Evolutionary conservation across 2,113 vertebrate genomes (phyloP).

Genomic region (Oxygymnocypris stewartii): DNA sequence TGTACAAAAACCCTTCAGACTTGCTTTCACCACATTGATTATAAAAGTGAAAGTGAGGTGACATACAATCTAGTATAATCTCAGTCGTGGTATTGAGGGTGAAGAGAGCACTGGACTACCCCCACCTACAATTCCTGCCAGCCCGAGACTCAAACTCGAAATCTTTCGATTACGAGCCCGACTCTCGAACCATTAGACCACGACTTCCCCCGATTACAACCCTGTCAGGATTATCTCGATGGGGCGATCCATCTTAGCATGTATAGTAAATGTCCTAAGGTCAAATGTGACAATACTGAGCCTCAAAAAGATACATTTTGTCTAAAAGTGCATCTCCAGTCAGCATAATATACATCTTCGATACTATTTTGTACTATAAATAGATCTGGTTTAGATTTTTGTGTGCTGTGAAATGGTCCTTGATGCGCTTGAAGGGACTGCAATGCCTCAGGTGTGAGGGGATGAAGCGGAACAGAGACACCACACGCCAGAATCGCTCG

Average conservation of each 20-base stretch:
- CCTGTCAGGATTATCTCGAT: background rate
- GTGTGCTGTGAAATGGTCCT: conserved; percentile 42
- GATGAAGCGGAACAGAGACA: conserved; percentile 39
- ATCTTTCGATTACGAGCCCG: no score
- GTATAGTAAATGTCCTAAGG: background rate
- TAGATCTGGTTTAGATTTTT: conserved; percentile 14
- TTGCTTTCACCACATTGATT: background rate
- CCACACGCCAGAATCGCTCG: conserved; percentile 24
- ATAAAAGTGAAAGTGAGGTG: no score
- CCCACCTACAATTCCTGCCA: no score
- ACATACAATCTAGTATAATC: no score
- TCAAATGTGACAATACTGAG: background rate
- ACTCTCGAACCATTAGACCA: no score
- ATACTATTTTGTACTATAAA: conserved; percentile 13
- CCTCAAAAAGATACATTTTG: background rate
- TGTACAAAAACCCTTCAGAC: background rate
- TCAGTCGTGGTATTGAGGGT: no score
- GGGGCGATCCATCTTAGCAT: background rate
- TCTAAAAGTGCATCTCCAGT: background rate
- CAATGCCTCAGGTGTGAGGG: conserved; percentile 37
- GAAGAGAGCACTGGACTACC: no score
- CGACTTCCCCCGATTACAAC: no score
- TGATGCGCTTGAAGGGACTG: conserved; percentile 21
- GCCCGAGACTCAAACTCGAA: no score
- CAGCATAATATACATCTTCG: background rate